phyloP scores from a whole-genome alignment of 2,888 invertebrate species.

The Hecatera dysodea region DNA sequence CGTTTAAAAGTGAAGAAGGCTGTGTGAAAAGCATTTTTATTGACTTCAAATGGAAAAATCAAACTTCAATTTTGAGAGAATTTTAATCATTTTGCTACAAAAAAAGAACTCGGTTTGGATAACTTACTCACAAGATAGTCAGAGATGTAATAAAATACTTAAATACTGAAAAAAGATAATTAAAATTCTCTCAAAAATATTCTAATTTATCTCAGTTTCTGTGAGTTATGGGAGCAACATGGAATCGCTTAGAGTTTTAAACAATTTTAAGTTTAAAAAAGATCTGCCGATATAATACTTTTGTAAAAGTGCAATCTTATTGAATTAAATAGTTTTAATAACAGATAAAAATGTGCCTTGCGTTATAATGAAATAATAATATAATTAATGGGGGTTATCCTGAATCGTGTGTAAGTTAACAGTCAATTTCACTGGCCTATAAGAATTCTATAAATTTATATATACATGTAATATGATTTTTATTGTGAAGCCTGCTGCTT shows the following conservation, averaged over 20 bases:
- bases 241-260: conserved; percentile 61
- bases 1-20: conserved; percentile 80
- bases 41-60: conserved; percentile 66
- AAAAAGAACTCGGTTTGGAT: not conserved
- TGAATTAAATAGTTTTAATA: conserved; percentile 76
- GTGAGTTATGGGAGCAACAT: conserved; percentile 71
- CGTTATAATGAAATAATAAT: conserved; percentile 84
- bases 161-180: not conserved
- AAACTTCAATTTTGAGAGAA: conserved; percentile 36
- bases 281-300: conserved; percentile 84
- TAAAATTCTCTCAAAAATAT: conserved; percentile 45
- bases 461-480: conserved; percentile 78
- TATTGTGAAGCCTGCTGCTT: conserved; percentile 59
- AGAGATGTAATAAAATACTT: not conserved
- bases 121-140: not conserved
- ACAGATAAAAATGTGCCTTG: conserved; percentile 87
- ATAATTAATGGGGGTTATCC: conserved; percentile 73
- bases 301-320: conserved; percentile 80
- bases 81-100: conserved; percentile 9
- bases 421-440: conserved; percentile 89
- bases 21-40: conserved; percentile 88
- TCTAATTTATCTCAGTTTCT: conserved; percentile 69
- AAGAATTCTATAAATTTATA: conserved; percentile 80
- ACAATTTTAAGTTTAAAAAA: conserved; percentile 77
- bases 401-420: conserved; percentile 83